Evolutionary conservation across 2,888 invertebrate species (phyloP).

Genomic region (Podabrus alpinus): DNA sequence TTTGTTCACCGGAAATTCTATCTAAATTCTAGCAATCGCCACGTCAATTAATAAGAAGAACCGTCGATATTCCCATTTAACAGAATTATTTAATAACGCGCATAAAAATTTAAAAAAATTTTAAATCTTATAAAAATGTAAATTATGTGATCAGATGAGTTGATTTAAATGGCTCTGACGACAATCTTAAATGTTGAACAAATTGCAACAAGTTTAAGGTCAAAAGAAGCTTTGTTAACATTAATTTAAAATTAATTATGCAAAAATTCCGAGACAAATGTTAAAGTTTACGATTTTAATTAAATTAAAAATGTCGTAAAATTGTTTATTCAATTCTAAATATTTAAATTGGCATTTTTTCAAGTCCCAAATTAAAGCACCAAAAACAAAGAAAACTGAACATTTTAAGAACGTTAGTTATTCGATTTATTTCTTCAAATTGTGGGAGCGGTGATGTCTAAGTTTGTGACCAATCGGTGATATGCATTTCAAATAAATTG

Average conservation of each 20-base stretch:
- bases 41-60: no score
- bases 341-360: background rate
- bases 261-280: background rate
- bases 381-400: background rate
- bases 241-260: background rate
- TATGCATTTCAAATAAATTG: no score
- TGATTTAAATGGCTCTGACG: background rate
- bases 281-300: background rate
- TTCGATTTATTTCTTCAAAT: background rate
- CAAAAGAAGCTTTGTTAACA: background rate
- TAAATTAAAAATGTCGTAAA: background rate
- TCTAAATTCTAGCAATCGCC: no score
- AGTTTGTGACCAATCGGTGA: background rate
- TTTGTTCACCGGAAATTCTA: no score
- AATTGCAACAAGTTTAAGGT: background rate
- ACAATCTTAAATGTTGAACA: background rate
- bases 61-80: no score
- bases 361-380: background rate
- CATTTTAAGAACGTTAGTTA: background rate
- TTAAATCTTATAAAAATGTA: background rate
- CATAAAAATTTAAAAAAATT: background rate
- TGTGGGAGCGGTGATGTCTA: background rate
- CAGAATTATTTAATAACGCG: background rate
- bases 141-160: background rate
- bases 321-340: background rate